Base-by-base conservation (phyloP, 1,140 invertebrate genomes). In the Pseudoatta argentina region DNA sequence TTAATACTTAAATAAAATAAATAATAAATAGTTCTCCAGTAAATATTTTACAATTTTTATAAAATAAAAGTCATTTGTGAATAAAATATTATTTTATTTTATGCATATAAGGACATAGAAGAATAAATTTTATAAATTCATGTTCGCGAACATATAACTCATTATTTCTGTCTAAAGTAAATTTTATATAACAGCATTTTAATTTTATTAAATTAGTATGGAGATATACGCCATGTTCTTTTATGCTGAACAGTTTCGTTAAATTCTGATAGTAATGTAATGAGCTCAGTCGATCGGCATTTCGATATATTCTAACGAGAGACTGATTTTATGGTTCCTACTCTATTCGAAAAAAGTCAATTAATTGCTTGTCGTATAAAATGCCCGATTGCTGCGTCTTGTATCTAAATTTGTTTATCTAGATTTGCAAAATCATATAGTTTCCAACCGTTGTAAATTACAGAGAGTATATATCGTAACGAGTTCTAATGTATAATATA, bases 301-400 rank as follows among this genome's bases (percentile, higher is more conserved):
- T 82, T 83, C 86, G 91, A 87, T 87, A 71, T 89, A 90, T 85
- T 87, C 87, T 93, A 92, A 93, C 89, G 88, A 93, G 88, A 93
- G 10, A 87, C 61, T 69, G 67, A 90, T 93, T 92, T 91, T 89
- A 91, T 92, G 81, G 86, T 89, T 71, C 34, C 64, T 69, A 69
- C 61, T 90, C 86, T 90, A 79, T 85, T 85, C 71, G 81, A 48
- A 88, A 83, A 87, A 89, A 90, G 67, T 71, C 85, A 93, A 93
- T 94, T 93, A 91, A 94, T 92, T 89, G 63, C 30, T 16, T 61
- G 27, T 86, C 59, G 24, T 34, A 67, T 24, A 67, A 85, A 59
- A 39, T 18, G 57, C 21, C 10, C 53, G 24, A 39, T 64, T 75
- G 67, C 85, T 53, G n/a, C 5, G 18, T 88, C 89, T 91, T 92